Conservation (phyloP, 2,797 vertebrate genomes). For the Iguana delicatissima region DNA sequence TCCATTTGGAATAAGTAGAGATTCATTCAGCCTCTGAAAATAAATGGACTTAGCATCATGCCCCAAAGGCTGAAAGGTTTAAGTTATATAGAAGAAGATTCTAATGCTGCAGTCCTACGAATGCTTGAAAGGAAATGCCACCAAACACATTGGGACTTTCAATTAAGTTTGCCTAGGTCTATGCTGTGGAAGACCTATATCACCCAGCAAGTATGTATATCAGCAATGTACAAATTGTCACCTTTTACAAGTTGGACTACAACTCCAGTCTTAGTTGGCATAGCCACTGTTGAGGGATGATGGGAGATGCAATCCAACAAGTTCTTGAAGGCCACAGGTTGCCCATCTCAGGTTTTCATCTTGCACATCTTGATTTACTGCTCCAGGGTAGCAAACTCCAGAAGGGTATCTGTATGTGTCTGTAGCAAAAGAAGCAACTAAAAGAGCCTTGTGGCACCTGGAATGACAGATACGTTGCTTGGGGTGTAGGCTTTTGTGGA, state of each 20-base stretch:
- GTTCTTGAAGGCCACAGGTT: background rate
- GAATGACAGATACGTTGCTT: background rate
- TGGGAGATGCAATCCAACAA: background rate
- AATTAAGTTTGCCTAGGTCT: background rate
- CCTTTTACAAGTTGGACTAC: background rate
- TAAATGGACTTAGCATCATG: slow-evolving; percentile 3
- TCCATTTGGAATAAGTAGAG: background rate
- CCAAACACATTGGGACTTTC: background rate
- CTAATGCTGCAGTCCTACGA: background rate
- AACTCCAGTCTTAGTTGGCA: background rate
- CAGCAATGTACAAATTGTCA: background rate
- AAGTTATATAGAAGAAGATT: background rate
- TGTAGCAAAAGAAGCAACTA: background rate
- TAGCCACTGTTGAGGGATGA: background rate
- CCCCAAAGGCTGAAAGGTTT: background rate
- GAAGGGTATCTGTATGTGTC: background rate
- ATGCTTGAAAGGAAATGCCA: background rate
- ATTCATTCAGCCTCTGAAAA: background rate
- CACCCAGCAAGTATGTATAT: background rate
- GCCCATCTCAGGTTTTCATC: too few relatives aligned
- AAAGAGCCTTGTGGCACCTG: background rate
- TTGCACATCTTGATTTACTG: too few relatives aligned
- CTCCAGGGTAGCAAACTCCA: background rate
- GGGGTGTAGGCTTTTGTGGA: background rate
- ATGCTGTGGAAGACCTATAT: background rate